Base-by-base conservation (phyloP, 2,888 invertebrate species). In the Sesia apiformis region DNA sequence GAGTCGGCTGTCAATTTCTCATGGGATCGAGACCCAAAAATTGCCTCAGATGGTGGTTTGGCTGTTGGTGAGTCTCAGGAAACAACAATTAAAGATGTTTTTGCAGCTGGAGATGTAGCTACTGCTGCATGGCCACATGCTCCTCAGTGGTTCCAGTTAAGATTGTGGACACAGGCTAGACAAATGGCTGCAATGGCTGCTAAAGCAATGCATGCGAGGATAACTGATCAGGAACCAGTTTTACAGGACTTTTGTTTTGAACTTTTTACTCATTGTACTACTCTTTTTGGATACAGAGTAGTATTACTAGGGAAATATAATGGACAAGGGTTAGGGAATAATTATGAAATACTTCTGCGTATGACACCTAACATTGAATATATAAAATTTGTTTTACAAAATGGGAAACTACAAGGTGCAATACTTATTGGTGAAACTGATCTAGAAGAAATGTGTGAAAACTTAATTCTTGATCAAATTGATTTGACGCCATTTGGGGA, bases 181-280 rank as follows among this genome's bases (percentile, higher is more conserved):
- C 98, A 98, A 84, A 98, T 98, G 98, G 99, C 98, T 5, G 92
- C 93, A 55, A 98, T 97, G 90, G 97, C 96, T 39, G 98, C 97
- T 0, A 95, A 95, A 77, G 93, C 95, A 56, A 98, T 99, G 96
- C 91, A 92, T 58, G 92, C 92, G 0, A 83, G 83, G 60, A 72
- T 91, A 4, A 90, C 81, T 6, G 87, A 91, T 4, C 93, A 95
- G 79, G 89, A 90, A 4, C 46, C 46, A 61, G 90, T 95, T 7
- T 84, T 94, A 55, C 96, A 95, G 83, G 99, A 99, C 79, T 98
- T 99, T 78, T 97, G 97, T 76, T 99, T 99, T 87, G 99, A 99
- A 84, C 83, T 99, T 42, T 99, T 99, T 74, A 94, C 98, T 0
- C 99, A 99, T 83, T 96, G 97, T 23, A 99, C 99, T 0, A 93